phyloP scores from a whole-genome alignment of 2,113 vertebrate species.

The Upupa epops region DNA sequence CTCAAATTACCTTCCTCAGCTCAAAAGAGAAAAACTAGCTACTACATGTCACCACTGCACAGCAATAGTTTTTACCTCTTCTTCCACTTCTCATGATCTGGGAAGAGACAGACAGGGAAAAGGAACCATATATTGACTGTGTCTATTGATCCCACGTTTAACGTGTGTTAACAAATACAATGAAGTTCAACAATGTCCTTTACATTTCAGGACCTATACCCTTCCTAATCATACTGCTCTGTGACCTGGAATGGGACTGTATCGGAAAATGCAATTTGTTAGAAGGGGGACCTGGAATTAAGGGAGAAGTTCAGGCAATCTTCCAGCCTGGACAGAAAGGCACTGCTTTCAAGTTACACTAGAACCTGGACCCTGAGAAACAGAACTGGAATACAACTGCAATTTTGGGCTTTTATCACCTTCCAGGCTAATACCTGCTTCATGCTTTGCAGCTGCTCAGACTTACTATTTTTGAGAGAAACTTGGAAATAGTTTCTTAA shows the following conservation, averaged over 20 bases:
- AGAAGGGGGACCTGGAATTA: not conserved
- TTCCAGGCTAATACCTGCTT: not conserved
- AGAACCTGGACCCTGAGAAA: not conserved
- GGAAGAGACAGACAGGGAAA: not conserved
- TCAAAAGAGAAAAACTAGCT: not conserved
- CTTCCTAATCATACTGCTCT: not conserved
- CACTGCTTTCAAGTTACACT: not conserved
- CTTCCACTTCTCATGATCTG: not conserved
- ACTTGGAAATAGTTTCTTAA: not conserved
- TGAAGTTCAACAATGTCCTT: not conserved
- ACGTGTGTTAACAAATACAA: rapidly evolving
- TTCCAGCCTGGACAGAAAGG: not conserved
- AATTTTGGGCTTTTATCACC: not conserved
- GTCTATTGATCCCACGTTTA: not conserved
- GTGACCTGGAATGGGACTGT: not conserved
- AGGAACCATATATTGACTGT: not conserved
- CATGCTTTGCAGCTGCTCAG: not conserved
- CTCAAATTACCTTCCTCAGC: not conserved
- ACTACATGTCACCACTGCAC: rapidly evolving
- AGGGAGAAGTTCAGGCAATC: not conserved
- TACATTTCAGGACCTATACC: not conserved
- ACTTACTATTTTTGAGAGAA: not conserved
- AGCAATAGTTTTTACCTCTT: not conserved
- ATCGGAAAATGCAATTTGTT: not conserved
- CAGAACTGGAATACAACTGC: not conserved